Conservation (phyloP, 1,140 invertebrate genomes). For the Lucilia cuprina region DNA sequence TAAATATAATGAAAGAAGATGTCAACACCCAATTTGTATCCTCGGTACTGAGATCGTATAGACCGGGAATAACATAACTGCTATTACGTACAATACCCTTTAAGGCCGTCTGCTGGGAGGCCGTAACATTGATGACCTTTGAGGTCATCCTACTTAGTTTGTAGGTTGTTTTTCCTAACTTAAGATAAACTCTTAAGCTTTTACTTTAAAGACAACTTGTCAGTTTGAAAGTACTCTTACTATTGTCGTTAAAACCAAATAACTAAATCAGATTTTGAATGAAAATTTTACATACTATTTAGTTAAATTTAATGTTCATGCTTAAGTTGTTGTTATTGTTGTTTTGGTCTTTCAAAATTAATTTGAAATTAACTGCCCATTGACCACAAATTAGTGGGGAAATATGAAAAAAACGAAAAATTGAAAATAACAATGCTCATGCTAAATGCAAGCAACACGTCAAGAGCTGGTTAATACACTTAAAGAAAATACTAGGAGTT, state of each 20-base stretch:
- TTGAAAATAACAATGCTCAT: not conserved
- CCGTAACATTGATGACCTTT: slow-evolving; percentile 48
- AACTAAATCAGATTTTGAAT: not conserved
- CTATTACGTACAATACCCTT: slow-evolving; percentile 51
- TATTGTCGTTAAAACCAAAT: not conserved
- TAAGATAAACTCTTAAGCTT: not conserved
- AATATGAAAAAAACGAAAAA: slow-evolving; percentile 1
- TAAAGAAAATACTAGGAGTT: not conserved
- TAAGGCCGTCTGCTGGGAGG: slow-evolving; percentile 45
- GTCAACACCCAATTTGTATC: slow-evolving; percentile 94
- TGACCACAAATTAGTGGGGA: slow-evolving; percentile 13
- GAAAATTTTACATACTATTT: not conserved
- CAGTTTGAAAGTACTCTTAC: not conserved
- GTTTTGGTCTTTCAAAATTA: slow-evolving; percentile 16
- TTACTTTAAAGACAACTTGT: not conserved
- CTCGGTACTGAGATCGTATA: slow-evolving; percentile 71
- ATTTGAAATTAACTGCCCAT: slow-evolving; percentile 32
- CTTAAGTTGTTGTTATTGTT: not conserved
- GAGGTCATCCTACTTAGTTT: slow-evolving; percentile 45
- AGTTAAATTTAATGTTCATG: not conserved
- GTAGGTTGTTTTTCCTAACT: not conserved
- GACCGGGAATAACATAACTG: slow-evolving; percentile 62
- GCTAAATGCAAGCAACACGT: slow-evolving; percentile 26
- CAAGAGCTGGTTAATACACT: not conserved
- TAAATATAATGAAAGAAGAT: slow-evolving; percentile 94